Base-by-base conservation (phyloP, 2,113 vertebrate genomes). In the Rhegmatorhina hoffmannsi region DNA sequence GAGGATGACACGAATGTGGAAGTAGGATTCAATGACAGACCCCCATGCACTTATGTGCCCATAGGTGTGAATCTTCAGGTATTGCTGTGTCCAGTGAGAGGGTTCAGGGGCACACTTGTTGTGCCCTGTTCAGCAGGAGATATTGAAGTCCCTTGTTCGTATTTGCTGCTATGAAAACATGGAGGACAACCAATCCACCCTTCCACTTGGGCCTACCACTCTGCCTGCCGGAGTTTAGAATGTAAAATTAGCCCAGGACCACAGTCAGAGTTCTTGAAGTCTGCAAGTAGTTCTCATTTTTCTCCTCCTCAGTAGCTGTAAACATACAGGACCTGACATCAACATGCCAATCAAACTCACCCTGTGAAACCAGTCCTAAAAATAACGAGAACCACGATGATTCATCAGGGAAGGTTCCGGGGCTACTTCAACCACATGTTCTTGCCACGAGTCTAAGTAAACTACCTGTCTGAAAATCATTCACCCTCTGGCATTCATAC, bases 41-140 rank as follows among this genome's bases (percentile, higher is more conserved):
- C 38, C 23, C 9, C 1, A 1, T 11, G 11, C 21, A 31, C 8
- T 62, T 76, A 9, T 5, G 7, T 1, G 1, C 10, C 8, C 9
- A 7, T 1, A 4, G 13, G 18, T 3, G 4, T 0, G 1, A 59
- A 17, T 2, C 21, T 29, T 23, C 70, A 68, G 52, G 29, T 24
- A 6, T 17, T 18, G 5, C 29, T 3, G 4, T 28, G 36, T 38
- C 34, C 1, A 1, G 7, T 0, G 0, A 15, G 19, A 11, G 25
- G 19, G 6, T 6, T 77, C 40, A 43, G 53, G 28, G 28, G 4
- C 17, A 21, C 23, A 43, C 4, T 2, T 2, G 12, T 9, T 1
- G 0, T 8, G 11, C 4, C 17, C 5, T 4, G 40, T 55, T 47
- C 16, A 28, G n/a, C 56, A 69, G 21, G 8, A 19, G 25, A 33